Evolutionary conservation across 2,113 vertebrate species (phyloP), one percentile per base, ranked within the genome.

Genomic region (Oreocharis arfaki): DNA sequence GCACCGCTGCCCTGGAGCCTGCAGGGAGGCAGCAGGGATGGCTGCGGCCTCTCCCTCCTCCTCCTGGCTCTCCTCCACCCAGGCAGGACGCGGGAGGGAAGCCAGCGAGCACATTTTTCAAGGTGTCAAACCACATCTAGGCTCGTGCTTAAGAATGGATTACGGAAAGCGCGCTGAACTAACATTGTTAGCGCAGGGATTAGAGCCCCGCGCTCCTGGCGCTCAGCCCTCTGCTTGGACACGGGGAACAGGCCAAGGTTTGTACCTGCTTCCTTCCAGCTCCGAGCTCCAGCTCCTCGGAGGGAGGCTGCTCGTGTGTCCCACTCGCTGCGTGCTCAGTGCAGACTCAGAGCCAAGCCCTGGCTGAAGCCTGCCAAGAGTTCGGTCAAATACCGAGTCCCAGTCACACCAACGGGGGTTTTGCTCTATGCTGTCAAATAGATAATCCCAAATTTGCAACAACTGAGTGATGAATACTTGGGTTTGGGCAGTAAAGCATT

Each of bases 101-200:
- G 63, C 52, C 7, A 87, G 73, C 7, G 8, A 92, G 73, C 42
- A 20, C 83, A 77, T 92, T 90, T 95, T 32, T 81, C 69, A 92
- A 92, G 89, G 81, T 84, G 91, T 95, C 91, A 96, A 92, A 95
- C 89, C 89, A 44, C 91, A 92, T 74, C 73, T 13, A 78, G 30
- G 2, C 55, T 68, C 52, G 32, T 35, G 86, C 57, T 84, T 92
- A 12, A 52, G 87, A 71, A 93, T 1, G 84, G 93, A 89, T 95
- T 91, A 87, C 0, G 22, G 91, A 22, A 92, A 91, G 69, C 3
- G 61, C 3, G 52, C 77, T 64, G 33, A 68, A 7, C 69, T 15
- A 12, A 82, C 52, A 5, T 2, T 55, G 89, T 75, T 53, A 68
- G 88, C 27, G 46, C 2, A 60, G 84, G 80, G 84, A 96, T 92